phyloP scores from a whole-genome alignment of 2,113 vertebrate species.

The Pan paniscus region DNA sequence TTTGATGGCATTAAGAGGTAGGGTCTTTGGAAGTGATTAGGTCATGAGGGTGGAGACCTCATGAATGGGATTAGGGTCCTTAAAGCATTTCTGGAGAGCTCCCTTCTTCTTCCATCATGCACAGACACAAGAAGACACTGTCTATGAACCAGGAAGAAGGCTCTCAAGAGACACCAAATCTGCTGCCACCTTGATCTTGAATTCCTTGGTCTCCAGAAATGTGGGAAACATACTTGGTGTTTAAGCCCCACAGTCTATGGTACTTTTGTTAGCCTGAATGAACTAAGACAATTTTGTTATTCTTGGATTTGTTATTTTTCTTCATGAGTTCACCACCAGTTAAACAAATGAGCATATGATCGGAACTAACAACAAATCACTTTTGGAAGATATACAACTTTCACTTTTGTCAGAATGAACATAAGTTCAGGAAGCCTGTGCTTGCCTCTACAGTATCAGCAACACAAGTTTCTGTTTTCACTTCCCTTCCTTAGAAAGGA shows the following conservation, averaged over 20 bases:
- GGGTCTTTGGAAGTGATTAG: background rate
- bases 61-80: background rate
- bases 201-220: background rate
- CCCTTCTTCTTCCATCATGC: background rate
- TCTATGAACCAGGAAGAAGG: background rate
- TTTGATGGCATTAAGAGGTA: background rate
- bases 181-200: background rate
- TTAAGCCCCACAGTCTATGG: background rate
- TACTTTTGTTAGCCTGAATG: background rate
- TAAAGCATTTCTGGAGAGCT: background rate
- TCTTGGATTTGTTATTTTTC: slow-evolving; percentile 7
- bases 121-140: background rate
- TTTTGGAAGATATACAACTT: background rate
- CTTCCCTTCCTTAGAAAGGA: background rate
- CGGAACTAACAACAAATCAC: background rate
- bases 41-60: background rate
- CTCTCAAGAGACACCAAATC: background rate
- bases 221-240: background rate
- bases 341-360: background rate
- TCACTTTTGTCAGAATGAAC: background rate
- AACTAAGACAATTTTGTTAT: background rate
- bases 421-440: background rate
- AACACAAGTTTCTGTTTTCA: background rate
- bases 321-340: background rate
- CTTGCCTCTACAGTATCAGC: background rate